Percentiles rank a stretch among this genome's conserved stretches.
Evolutionary conservation across 1,140 invertebrate genomes (phyloP).

Genomic region (Hestina assimilis): DNA sequence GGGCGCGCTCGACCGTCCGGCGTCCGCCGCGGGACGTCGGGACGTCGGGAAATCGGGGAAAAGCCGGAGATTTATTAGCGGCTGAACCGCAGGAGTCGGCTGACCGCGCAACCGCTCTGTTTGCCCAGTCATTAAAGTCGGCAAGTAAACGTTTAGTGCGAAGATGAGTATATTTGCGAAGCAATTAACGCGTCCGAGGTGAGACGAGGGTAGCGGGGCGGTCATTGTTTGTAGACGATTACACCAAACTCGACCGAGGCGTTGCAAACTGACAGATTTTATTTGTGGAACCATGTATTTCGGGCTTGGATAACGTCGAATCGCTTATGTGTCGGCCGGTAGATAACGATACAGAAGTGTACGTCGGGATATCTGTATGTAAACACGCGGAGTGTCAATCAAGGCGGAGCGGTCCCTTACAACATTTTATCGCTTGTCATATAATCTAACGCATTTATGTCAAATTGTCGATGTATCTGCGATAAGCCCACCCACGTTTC

Average conservation of each 20-base stretch:
- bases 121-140: slow-evolving; percentile 74
- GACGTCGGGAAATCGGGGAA: slow-evolving; percentile 62
- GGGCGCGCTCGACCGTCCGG: slow-evolving; percentile 30
- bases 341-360: slow-evolving; percentile 65
- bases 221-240: slow-evolving; percentile 39
- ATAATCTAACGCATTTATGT: slow-evolving; percentile 75
- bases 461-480: slow-evolving; percentile 67
- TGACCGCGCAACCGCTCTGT: slow-evolving; percentile 59
- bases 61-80: slow-evolving; percentile 71
- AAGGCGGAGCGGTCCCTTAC: slow-evolving; percentile 68
- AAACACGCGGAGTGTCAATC: slow-evolving; percentile 71
- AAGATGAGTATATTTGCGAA: slow-evolving; percentile 74
- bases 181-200: slow-evolving; percentile 68
- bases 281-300: slow-evolving; percentile 38
- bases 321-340: slow-evolving; percentile 49
- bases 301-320: slow-evolving; percentile 36
- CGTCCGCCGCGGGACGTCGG: slow-evolving; percentile 47
- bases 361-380: slow-evolving; percentile 50
- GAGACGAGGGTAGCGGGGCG: slow-evolving; percentile 60
- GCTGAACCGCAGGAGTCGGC: slow-evolving; percentile 43
- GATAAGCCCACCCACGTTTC: slow-evolving; percentile 73
- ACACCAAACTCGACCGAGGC: slow-evolving; percentile 26
- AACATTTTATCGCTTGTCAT: slow-evolving; percentile 68
- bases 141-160: slow-evolving; percentile 67
- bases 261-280: slow-evolving; percentile 35